These are phyloP conservation scores for Syndactyla subalaris DNA, from an alignment of 2,797 vertebrate genomes.

Conservation along the genomic window DNA sequence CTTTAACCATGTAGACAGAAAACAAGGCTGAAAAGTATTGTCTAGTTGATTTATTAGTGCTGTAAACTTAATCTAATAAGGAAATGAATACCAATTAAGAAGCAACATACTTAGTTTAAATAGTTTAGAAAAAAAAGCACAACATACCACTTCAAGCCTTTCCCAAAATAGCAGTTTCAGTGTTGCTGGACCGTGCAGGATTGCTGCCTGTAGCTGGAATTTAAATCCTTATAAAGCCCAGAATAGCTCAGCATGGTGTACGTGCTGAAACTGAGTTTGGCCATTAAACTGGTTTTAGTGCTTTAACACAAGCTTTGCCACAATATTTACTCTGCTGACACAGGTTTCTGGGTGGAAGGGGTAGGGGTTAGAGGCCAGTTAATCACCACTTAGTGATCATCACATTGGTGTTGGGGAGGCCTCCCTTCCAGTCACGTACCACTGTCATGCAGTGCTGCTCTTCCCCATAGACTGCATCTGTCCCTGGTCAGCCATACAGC, in stretches of 20 bases:
- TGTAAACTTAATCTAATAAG: conserved; percentile 1
- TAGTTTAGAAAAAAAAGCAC: background rate
- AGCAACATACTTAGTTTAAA: background rate
- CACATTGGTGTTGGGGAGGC: background rate
- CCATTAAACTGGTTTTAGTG: background rate
- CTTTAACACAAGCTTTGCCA: background rate
- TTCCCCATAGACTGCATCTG: background rate
- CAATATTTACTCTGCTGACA: background rate
- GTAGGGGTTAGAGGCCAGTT: background rate
- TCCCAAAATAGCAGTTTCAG: conserved; percentile 36
- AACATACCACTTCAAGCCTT: background rate
- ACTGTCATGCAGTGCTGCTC: background rate
- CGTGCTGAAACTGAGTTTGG: background rate
- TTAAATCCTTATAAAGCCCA: conserved; percentile 13
- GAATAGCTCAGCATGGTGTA: background rate
- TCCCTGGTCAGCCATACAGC: background rate
- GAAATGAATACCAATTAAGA: background rate
- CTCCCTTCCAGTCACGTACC: background rate
- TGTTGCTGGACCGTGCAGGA: background rate
- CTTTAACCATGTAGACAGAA: background rate
- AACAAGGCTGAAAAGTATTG: background rate
- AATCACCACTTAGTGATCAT: background rate
- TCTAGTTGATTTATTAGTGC: conserved; percentile 1
- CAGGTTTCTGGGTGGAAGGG: background rate
- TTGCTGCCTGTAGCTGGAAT: conserved; percentile 3